Base-by-base conservation (phyloP, 2,888 invertebrate species). In the Brachycybe producta region DNA sequence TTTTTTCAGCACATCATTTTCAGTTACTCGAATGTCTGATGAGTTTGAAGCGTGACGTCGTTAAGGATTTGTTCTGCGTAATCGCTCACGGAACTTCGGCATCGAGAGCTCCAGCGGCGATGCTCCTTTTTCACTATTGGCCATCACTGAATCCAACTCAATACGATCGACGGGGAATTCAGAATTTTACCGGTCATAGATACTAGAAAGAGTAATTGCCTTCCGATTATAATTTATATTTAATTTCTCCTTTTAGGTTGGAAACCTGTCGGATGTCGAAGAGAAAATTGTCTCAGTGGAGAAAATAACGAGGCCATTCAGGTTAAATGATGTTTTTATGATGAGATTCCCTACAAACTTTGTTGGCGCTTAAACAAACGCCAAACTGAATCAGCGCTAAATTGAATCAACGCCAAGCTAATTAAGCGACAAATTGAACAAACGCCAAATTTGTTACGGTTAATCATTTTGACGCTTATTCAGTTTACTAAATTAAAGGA, bases 121-220 rank as follows among this genome's bases (percentile, higher is more conserved):
- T 95, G 70, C 74, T 98, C 34, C 76, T 98, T 43, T 97, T 98
- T 71, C 92, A 95, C 72, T 98, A 98, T 68, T 98, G 97, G 95
- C 98, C 98, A 3, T 86, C 94, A 3, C 84, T 97, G 62, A 92
- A 95, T 69, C 85, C 92, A 23, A 85, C 86, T 63, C 76, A 91
- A 5, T 85, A 90, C 61, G 95, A 95, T 65, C 75, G 90, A 49
- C 84, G 85, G 62, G 84, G 84, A 2, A 75, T 88, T 51, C 79
- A 88, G 50, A 83, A 26, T 30, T 8, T n/a, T n/a, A n/a, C n/a
- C n/a, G n/a, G 19, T 35, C 4, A 17, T 35, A 15, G 5, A 3
- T 8, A 19, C 17, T 35, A 35, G 5, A 17, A 5, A 35, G 19
- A 5, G 36, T 5, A 27, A 17, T 27, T 43, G 28, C 26, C 43